A percentile compares a stretch with the other conserved stretches of the same genome.
Conservation (phyloP, 2,113 vertebrate genomes). For the Kobus ellipsiprymnus region DNA sequence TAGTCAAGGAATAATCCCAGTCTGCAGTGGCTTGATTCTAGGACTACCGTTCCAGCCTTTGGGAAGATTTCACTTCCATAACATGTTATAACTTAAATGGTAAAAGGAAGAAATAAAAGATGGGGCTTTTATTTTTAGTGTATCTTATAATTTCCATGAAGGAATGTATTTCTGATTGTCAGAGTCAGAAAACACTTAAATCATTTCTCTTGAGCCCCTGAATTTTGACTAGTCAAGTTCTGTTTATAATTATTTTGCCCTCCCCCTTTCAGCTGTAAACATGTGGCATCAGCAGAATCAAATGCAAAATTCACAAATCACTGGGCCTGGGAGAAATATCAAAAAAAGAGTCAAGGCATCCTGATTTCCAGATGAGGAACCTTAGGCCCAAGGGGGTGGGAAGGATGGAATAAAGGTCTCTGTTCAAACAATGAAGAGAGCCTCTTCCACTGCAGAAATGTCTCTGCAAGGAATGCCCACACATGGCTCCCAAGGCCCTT, state of each 20-base stretch:
- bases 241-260: constrained; percentile 56
- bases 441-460: not conserved
- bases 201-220: constrained; percentile 12
- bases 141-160: constrained; percentile 20
- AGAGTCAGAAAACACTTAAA: constrained; percentile 33
- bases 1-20: not conserved
- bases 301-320: constrained; percentile 51
- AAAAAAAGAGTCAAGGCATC: not conserved
- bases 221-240: constrained; percentile 26
- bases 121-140: not conserved
- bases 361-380: constrained; percentile 42
- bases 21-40: not conserved
- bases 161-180: constrained; percentile 38
- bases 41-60: not conserved
- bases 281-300: constrained; percentile 44
- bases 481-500: not conserved
- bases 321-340: not conserved
- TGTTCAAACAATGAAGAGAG: not conserved
- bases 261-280: constrained; percentile 33
- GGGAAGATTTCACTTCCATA: not conserved
- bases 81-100: not conserved
- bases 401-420: not conserved
- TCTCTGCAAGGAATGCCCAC: not conserved
- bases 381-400: not conserved
- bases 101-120: not conserved